These are phyloP conservation scores for Dolichomitus sp. DNA, from an alignment of 2,888 invertebrate species.

Conservation along the genomic window DNA sequence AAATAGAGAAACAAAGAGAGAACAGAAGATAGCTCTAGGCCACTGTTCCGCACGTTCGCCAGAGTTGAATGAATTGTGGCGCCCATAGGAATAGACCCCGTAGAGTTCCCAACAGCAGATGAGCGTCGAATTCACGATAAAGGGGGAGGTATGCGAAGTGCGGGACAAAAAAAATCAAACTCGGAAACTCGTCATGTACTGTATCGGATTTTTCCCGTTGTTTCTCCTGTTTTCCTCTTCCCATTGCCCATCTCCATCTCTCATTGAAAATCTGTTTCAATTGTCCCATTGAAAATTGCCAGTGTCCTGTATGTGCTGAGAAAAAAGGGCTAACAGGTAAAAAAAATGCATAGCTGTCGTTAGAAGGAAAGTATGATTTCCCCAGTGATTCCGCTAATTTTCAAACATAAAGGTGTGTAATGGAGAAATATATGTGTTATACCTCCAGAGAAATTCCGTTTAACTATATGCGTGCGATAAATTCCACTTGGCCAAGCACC, in stretches of 20 bases:
- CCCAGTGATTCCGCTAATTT: conserved; percentile 36
- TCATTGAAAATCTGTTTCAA: conserved; percentile 51
- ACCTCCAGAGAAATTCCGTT: conserved; percentile 21
- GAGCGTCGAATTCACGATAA: conserved; percentile 55
- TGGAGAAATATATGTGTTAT: conserved; percentile 1
- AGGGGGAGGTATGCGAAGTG: conserved; percentile 23
- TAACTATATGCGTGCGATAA: conserved; percentile 32
- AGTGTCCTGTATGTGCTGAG: not conserved
- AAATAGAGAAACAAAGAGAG: not conserved
- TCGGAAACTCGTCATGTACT: conserved; percentile 35
- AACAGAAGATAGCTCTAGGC: conserved; percentile 10
- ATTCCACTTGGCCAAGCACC: conserved; percentile 33
- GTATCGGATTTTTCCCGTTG: conserved; percentile 61
- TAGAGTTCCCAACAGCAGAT: conserved; percentile 45
- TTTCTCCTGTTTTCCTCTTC: conserved; percentile 30
- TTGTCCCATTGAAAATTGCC: conserved; percentile 30
- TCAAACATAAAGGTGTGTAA: not conserved
- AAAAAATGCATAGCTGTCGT: conserved; percentile 4
- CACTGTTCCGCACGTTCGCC: conserved; percentile 46
- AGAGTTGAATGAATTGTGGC: conserved; percentile 60
- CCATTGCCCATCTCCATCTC: conserved; percentile 25
- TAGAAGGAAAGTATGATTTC: not conserved
- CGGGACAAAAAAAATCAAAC: conserved; percentile 38
- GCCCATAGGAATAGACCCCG: conserved; percentile 60
- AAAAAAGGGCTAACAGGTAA: conserved; percentile 1